A percentile compares a stretch with the other conserved stretches of the same genome.
Evolutionary conservation across 1,140 invertebrate genomes (phyloP).

Genomic region (Bombus consobrinus): DNA sequence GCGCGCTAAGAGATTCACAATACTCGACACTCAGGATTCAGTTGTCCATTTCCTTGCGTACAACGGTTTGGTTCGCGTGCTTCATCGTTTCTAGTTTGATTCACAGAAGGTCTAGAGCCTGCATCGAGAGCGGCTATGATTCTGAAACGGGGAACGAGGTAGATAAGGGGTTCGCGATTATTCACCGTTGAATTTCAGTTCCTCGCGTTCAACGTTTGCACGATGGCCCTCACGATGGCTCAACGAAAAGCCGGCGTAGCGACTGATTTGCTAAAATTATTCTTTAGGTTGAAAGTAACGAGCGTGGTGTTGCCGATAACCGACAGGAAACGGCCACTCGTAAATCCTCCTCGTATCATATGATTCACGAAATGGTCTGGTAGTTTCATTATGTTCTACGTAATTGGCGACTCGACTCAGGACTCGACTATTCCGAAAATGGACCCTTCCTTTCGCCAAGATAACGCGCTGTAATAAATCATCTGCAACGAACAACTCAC

Average conservation of each 20-base stretch:
- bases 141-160: constrained; percentile 18
- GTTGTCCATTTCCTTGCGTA: constrained; percentile 40
- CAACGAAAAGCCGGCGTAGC: constrained; percentile 40
- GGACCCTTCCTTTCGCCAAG: constrained; percentile 28
- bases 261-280: constrained; percentile 52
- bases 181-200: constrained; percentile 45
- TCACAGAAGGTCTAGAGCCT: constrained; percentile 39
- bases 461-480: constrained; percentile 35
- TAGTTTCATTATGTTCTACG: constrained; percentile 50
- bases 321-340: constrained; percentile 45
- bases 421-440: constrained; percentile 19
- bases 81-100: constrained; percentile 46
- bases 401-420: constrained; percentile 34
- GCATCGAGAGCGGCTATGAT: constrained; percentile 18
- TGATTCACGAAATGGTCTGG: constrained; percentile 49
- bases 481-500: neutral
- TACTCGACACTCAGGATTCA: neutral
- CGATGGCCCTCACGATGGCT: neutral
- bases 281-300: constrained; percentile 41
- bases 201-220: constrained; percentile 17
- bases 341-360: constrained; percentile 51
- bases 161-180: constrained; percentile 44
- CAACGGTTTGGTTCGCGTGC: constrained; percentile 48
- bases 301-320: constrained; percentile 49
- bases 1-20: neutral